Conservation (phyloP, 2,797 vertebrate species). For the Zonotrichia albicollis region DNA sequence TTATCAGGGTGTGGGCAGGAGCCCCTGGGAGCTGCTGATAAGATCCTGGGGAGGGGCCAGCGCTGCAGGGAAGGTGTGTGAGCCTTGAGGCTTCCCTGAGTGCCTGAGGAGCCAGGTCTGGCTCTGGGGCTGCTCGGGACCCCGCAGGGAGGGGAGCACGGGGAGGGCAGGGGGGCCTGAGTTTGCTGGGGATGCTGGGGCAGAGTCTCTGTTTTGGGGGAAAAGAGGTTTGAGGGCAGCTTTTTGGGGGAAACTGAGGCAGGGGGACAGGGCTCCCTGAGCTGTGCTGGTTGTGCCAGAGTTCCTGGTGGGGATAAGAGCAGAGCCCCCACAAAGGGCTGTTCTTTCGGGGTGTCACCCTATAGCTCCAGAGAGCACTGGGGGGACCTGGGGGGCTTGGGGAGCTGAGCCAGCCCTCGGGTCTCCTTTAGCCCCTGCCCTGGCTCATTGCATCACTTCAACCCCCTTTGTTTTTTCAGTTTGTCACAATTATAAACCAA, state of each 20-base stretch:
- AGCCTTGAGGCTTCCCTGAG: not conserved
- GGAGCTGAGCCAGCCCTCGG: rapidly evolving
- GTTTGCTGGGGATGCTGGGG: not conserved
- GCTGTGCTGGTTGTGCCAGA: not conserved
- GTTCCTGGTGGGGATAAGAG: not conserved
- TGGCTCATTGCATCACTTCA: not conserved
- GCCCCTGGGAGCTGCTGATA: constrained; percentile 6
- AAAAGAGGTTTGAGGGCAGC: too few species aligned
- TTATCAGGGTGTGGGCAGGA: not conserved
- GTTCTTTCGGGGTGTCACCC: not conserved
- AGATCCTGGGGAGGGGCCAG: not conserved
- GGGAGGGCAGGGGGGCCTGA: not conserved
- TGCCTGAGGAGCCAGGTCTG: not conserved
- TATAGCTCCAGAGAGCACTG: too few species aligned
- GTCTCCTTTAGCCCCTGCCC: not conserved
- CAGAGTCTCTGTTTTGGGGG: rapidly evolving
- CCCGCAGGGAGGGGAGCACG: not conserved
- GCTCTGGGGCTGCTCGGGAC: rapidly evolving
- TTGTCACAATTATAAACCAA: not conserved
- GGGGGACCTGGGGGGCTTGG: too few species aligned
- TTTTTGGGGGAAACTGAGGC: not conserved
- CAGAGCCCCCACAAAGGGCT: not conserved
- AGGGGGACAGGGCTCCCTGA: not conserved
- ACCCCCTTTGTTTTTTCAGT: not conserved
- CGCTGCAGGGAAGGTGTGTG: not conserved